Percentiles rank a stretch among this genome's conserved stretches.
Evolutionary conservation across 2,797 vertebrate species (phyloP).

Genomic region (Liasis olivaceus): DNA sequence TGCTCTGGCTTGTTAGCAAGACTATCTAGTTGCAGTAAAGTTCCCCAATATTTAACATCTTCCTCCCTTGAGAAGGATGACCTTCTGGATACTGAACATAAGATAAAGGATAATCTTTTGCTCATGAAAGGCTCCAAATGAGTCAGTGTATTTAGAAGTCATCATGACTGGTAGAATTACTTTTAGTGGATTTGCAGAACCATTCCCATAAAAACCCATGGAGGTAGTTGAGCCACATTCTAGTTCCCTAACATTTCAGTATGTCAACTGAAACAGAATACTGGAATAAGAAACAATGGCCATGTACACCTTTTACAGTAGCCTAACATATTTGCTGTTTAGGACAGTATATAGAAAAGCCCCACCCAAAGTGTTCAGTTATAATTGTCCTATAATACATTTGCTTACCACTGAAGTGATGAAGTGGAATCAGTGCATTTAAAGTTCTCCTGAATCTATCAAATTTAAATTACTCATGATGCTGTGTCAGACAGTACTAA

Average conservation of each 20-base stretch:
- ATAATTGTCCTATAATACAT: background rate
- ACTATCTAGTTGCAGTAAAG: background rate
- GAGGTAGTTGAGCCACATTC: background rate
- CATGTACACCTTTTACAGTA: background rate
- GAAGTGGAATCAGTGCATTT: background rate
- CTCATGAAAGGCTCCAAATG: background rate
- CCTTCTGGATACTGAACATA: background rate
- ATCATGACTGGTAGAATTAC: background rate
- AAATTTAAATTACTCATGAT: constrained; percentile 34
- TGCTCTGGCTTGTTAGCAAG: background rate
- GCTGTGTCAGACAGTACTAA: constrained; percentile 22
- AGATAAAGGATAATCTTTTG: background rate
- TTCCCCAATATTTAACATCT: background rate
- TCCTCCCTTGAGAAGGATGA: background rate
- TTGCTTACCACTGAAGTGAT: constrained; percentile 15
- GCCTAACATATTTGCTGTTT: background rate
- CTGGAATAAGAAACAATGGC: background rate
- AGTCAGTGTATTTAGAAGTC: background rate
- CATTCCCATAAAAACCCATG: background rate
- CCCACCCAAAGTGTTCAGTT: background rate
- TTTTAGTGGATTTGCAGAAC: background rate
- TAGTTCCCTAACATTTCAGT: background rate
- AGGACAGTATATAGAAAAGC: background rate
- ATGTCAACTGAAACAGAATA: background rate
- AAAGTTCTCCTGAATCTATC: constrained; percentile 38